Evolutionary conservation across 2,888 invertebrate species (phyloP), one percentile per base, ranked within the genome.

Genomic region (Opisthograptis luteolata): DNA sequence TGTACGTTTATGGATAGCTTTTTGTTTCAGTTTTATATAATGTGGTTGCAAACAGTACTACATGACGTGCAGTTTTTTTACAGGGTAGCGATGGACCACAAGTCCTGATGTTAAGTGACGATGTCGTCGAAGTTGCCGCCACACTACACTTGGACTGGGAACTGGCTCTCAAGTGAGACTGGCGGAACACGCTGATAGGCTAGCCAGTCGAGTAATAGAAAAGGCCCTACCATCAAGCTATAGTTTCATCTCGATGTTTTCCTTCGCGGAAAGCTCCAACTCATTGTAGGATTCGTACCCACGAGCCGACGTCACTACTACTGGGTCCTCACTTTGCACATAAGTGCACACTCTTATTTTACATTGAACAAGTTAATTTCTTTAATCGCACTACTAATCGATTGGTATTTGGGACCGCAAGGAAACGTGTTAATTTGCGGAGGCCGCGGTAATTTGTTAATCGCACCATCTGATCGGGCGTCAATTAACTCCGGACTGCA

Each of bases 391-490:
- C 46, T 49, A 60, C 58, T 66, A 66, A 72, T 40, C 31, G 22
- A 27, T n/a, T 13, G 35, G 27, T 35, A 43, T 27, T 34, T 20
- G 28, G 40, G 41, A 62, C 64, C 62, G 49, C 24, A 55, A 32
- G 48, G 34, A 58, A 66, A 65, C 66, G 66, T 70, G 67, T 68
- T 70, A 70, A 76, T 72, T 70, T 64, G 41, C 60, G 47, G 12
- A 56, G 55, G 60, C 63, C 55, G 58, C 24, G 67, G 66, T 62
- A 67, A 71, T 73, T 75, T 70, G 66, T 70, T 70, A 68, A 76
- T 76, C 72, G 64, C 59, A 61, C 62, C 63, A 67, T 68, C 66
- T 62, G 36, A 36, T 36, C 25, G 37, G 25, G 40, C 50, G 39
- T 58, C 62, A 69, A 71, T 74, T 66, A 60, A 65, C 60, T 61